A percentile compares a stretch with the other conserved stretches of the same genome.
phyloP scores from a whole-genome alignment of 2,797 vertebrate species.

The Malurus splendens region DNA sequence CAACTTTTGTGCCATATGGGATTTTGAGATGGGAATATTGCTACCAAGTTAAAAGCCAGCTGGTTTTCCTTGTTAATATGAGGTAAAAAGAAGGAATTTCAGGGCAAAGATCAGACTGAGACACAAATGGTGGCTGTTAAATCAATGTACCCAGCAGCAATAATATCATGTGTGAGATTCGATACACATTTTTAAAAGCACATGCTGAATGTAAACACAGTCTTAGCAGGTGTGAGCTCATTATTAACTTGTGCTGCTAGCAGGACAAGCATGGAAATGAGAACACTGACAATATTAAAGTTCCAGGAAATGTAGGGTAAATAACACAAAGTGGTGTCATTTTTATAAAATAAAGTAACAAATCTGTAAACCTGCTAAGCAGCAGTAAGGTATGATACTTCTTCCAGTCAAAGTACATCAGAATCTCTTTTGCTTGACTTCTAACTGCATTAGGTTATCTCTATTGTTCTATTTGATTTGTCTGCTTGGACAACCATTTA shows the following conservation, averaged over 20 bases:
- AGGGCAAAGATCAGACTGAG: background rate
- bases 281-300: background rate
- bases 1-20: background rate
- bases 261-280: background rate
- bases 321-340: background rate
- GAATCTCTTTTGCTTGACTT: constrained; percentile 5
- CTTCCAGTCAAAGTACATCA: background rate
- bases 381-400: constrained; percentile 9
- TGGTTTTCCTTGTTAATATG: background rate
- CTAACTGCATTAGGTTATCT: background rate
- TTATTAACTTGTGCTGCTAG: constrained; percentile 26
- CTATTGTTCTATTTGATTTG: background rate
- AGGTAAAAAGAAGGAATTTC: background rate
- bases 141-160: background rate
- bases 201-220: background rate
- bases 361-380: background rate
- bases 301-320: constrained; percentile 32
- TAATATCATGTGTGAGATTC: background rate
- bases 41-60: background rate
- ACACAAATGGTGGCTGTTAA: background rate
- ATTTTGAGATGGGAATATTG: background rate
- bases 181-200: background rate
- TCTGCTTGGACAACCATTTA: background rate
- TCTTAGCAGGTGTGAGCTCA: background rate
- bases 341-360: background rate